Conservation (phyloP, 2,888 invertebrate species). For the Spicauda simplicius region DNA sequence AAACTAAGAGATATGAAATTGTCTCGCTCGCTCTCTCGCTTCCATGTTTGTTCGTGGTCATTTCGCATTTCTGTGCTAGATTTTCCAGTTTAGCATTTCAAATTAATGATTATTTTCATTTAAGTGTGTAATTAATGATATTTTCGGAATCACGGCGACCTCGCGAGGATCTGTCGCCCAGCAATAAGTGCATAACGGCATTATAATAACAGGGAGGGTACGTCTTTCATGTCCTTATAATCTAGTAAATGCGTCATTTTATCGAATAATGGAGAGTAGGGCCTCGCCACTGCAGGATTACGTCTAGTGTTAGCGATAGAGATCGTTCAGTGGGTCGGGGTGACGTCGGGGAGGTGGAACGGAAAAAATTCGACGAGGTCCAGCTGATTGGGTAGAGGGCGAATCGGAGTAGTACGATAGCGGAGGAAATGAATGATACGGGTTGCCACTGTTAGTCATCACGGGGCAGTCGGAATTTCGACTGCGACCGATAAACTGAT, state of each 20-base stretch:
- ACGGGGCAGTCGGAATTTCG: constrained; percentile 68
- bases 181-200: constrained; percentile 75
- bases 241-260: constrained; percentile 85
- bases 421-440: constrained; percentile 70
- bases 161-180: constrained; percentile 79
- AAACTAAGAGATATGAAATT: constrained; percentile 57
- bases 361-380: constrained; percentile 60
- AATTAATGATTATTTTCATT: constrained; percentile 74
- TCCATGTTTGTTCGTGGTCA: constrained; percentile 85
- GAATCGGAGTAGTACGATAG: constrained; percentile 63
- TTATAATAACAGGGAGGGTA: constrained; percentile 83
- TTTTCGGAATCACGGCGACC: constrained; percentile 77
- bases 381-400: constrained; percentile 80
- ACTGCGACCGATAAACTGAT: constrained; percentile 59
- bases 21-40: constrained; percentile 77
- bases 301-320: constrained; percentile 45
- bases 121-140: constrained; percentile 82
- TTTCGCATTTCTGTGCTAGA: constrained; percentile 81
- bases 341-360: constrained; percentile 45
- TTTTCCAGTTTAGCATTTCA: constrained; percentile 76
- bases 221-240: constrained; percentile 80
- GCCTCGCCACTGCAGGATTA: constrained; percentile 58
- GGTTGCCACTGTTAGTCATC: constrained; percentile 76
- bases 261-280: constrained; percentile 70
- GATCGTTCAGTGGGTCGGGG: constrained; percentile 30